phyloP scores from a whole-genome alignment of 2,113 vertebrate genomes.

The Anser cygnoides region DNA sequence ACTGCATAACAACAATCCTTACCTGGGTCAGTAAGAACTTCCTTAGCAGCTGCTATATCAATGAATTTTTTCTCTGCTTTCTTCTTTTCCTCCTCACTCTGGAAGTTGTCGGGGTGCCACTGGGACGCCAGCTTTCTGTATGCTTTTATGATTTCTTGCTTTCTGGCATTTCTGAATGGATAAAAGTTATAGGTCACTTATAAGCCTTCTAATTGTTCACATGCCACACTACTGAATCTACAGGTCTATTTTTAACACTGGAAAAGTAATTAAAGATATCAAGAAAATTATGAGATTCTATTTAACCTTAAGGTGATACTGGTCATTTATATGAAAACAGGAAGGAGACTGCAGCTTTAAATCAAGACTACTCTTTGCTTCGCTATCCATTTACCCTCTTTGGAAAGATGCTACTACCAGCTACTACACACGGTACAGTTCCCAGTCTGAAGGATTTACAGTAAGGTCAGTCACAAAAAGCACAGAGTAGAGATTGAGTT shows the following conservation, averaged over 20 bases:
- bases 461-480: not conserved
- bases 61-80: conserved; percentile 98
- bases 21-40: conserved; percentile 98
- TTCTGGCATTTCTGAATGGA: conserved; percentile 88
- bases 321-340: not conserved
- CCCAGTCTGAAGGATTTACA: not conserved
- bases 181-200: not conserved
- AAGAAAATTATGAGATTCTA: not conserved
- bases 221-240: not conserved
- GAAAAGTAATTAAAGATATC: not conserved
- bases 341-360: not conserved
- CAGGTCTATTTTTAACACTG: not conserved
- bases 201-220: not conserved
- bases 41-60: conserved; percentile 97
- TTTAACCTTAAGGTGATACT: not conserved
- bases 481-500: not conserved
- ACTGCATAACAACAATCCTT: not conserved
- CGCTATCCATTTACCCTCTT: not conserved
- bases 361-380: not conserved
- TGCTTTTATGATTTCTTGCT: conserved; percentile 97
- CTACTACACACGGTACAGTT: not conserved
- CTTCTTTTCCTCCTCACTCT: conserved; percentile 93
- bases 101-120: conserved; percentile 99
- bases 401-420: not conserved
- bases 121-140: conserved; percentile 95